Conservation (phyloP, 2,113 vertebrate genomes). For the Planiliza haematocheilus region DNA sequence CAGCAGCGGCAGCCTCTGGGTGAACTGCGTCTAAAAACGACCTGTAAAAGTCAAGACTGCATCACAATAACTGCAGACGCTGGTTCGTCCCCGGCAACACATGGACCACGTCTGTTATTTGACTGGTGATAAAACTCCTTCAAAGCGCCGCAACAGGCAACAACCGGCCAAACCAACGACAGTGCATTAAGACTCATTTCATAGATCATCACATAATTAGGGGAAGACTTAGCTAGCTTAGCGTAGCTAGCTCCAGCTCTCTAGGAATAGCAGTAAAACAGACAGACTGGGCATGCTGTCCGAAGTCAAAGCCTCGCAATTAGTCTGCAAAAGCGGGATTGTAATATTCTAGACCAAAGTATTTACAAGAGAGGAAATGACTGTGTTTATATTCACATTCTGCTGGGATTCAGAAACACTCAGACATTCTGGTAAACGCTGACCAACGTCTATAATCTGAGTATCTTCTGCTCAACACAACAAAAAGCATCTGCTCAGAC, state of each 20-base stretch:
- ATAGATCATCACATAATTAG: background rate
- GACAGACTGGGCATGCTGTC: too few species aligned
- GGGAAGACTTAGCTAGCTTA: background rate
- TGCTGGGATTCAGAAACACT: too few species aligned
- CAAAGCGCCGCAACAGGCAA: background rate
- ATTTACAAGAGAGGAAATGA: too few species aligned
- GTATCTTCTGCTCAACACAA: background rate
- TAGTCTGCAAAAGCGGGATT: too few species aligned
- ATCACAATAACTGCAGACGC: background rate
- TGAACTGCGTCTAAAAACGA: slow-evolving; percentile 19
- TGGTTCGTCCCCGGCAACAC: background rate
- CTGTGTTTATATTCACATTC: too few species aligned
- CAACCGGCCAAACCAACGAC: background rate
- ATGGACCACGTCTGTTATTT: background rate
- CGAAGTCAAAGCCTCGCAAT: too few species aligned
- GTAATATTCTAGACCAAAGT: too few species aligned
- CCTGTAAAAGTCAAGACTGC: background rate
- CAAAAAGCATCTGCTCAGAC: background rate
- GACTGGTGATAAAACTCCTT: background rate
- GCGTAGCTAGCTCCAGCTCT: background rate
- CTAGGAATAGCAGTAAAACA: too few species aligned
- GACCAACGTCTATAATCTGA: background rate
- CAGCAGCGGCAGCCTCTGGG: slow-evolving; percentile 19
- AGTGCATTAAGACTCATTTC: background rate
- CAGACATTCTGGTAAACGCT: background rate